phyloP scores from a whole-genome alignment of 1,140 invertebrate genomes.

The Lineus longissimus region DNA sequence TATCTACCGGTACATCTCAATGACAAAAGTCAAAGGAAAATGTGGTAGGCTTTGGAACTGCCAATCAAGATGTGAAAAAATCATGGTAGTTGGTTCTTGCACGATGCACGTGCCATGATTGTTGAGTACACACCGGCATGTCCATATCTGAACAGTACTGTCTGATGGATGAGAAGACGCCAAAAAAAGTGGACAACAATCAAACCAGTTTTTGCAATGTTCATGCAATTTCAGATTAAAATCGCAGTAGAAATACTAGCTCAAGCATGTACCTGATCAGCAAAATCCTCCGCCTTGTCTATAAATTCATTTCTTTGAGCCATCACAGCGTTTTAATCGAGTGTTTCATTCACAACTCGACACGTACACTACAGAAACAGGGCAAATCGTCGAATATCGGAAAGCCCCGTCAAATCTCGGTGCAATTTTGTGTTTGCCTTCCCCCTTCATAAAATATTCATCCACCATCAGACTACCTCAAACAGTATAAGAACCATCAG shows the following conservation, averaged over 20 bases:
- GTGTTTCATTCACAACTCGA: neutral
- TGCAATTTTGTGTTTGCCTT: neutral
- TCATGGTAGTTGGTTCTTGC: no score
- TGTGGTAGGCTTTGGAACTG: no score
- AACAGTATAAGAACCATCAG: no score
- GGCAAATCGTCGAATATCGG: neutral
- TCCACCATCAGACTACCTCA: no score
- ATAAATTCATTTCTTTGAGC: constrained; percentile 73
- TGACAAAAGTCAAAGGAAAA: no score
- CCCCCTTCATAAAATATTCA: no score
- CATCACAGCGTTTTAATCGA: constrained; percentile 32
- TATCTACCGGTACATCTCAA: no score
- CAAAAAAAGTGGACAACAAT: no score
- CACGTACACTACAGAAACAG: constrained; percentile 1
- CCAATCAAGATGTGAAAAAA: no score
- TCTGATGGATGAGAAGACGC: neutral
- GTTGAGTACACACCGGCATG: no score
- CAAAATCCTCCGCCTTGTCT: constrained; percentile 86
- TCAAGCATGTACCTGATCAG: constrained; percentile 75
- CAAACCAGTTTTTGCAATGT: neutral
- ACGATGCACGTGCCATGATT: no score
- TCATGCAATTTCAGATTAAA: neutral
- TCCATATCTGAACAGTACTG: no score
- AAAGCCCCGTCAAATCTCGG: constrained; percentile 2
- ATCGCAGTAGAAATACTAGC: constrained; percentile 1